Conservation (phyloP, 2,113 vertebrate genomes). For the Condylura cristata region DNA sequence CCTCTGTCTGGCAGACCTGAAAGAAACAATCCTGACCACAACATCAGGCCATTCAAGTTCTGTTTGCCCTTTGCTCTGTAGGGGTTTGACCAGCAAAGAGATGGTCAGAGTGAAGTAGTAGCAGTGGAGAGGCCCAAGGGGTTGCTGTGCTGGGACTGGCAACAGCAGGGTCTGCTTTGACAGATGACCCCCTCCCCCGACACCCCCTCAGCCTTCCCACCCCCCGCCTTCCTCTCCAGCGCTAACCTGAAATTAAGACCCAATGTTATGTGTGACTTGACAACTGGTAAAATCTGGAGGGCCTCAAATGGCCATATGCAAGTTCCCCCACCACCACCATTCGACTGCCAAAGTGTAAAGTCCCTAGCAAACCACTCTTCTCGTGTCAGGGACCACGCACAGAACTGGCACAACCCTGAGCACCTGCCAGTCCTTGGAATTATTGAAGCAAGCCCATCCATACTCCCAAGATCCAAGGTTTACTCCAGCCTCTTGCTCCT, state of each 20-base stretch:
- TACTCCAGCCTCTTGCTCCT: too few relatives aligned
- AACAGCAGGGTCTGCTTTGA: not conserved
- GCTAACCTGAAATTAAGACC: not conserved
- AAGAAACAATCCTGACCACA: not conserved
- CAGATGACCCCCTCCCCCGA: too few relatives aligned
- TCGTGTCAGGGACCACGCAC: fast-evolving
- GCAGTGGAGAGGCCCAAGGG: not conserved
- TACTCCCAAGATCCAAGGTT: not conserved
- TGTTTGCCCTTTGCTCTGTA: not conserved
- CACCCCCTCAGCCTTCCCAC: too few relatives aligned
- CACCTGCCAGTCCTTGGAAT: not conserved
- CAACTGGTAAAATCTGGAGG: not conserved
- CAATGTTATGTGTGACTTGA: not conserved
- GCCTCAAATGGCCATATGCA: not conserved
- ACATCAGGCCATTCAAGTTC: not conserved
- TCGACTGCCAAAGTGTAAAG: not conserved
- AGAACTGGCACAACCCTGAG: not conserved
- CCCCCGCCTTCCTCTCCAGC: not conserved
- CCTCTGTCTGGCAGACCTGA: not conserved
- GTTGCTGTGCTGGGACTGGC: not conserved
- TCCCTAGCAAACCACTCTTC: not conserved
- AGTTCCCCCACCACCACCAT: not conserved
- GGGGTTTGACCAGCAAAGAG: not conserved
- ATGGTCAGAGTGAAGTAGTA: not conserved
- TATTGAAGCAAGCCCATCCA: not conserved